Percentiles rank a stretch among this genome's conserved stretches.
Conservation (phyloP, 1,140 invertebrate genomes). For the Medauroidea extradentata region DNA sequence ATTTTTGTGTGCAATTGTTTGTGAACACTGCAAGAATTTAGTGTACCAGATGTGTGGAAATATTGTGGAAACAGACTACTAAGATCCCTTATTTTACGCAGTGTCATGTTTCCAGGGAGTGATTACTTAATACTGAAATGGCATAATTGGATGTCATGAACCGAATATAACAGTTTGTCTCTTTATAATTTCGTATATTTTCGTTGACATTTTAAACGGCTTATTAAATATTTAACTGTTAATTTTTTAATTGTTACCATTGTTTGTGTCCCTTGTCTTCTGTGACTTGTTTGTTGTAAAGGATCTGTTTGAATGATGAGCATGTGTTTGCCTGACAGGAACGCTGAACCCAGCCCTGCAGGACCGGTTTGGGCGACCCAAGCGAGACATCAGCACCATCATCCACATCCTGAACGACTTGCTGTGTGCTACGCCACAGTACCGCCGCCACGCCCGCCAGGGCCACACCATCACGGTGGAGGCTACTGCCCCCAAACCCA, state of each 20-base stretch:
- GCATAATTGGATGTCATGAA: too few relatives aligned
- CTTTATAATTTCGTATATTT: too few relatives aligned
- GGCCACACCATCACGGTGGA: slow-evolving; percentile 13
- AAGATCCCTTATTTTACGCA: too few relatives aligned
- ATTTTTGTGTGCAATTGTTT: too few relatives aligned
- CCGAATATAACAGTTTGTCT: too few relatives aligned
- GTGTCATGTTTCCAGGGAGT: too few relatives aligned
- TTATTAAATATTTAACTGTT: not conserved
- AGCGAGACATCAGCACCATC: slow-evolving; percentile 88
- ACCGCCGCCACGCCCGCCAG: slow-evolving; percentile 39
- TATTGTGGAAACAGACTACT: too few relatives aligned
- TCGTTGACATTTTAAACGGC: too few relatives aligned
- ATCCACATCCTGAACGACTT: slow-evolving; percentile 94
- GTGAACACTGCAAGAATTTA: too few relatives aligned
- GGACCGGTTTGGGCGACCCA: slow-evolving; percentile 83
- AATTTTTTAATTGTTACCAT: not conserved
- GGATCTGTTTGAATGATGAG: not conserved
- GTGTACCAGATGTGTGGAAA: too few relatives aligned
- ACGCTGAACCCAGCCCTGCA: slow-evolving; percentile 91
- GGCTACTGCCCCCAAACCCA: not conserved
- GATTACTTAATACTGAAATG: too few relatives aligned
- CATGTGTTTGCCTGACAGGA: slow-evolving; percentile 66
- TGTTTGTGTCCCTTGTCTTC: slow-evolving; percentile 57
- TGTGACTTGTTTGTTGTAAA: slow-evolving; percentile 56
- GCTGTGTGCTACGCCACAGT: slow-evolving; percentile 74